These are phyloP conservation scores for Luperina nickerlii DNA, from an alignment of 2,888 invertebrate genomes.

Conservation along the genomic window DNA sequence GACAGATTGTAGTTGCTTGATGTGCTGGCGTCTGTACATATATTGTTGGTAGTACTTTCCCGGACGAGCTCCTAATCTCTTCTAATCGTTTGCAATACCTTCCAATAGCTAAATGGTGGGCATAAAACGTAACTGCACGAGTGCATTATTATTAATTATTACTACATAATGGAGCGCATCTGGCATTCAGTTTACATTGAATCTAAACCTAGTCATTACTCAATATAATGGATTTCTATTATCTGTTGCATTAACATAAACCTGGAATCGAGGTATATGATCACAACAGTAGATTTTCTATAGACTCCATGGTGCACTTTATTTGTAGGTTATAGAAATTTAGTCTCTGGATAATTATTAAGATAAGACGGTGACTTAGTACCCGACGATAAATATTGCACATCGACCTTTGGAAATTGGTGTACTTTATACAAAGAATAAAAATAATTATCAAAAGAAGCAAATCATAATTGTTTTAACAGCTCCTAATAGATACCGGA, in stretches of 20 bases:
- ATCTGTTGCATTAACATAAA: slow-evolving; percentile 42
- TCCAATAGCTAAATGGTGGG: slow-evolving; percentile 8
- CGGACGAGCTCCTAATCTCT: neutral
- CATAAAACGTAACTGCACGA: slow-evolving; percentile 35
- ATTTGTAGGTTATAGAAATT: neutral
- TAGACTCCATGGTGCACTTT: neutral
- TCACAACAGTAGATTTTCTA: neutral
- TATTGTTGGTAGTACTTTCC: neutral
- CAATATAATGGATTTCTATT: slow-evolving; percentile 52
- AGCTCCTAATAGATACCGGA: no score
- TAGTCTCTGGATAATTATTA: neutral
- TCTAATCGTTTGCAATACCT: slow-evolving; percentile 10
- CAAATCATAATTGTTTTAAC: no score
- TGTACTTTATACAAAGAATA: no score
- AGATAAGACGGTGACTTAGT: neutral
- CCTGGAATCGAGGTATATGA: neutral
- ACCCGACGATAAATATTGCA: no score
- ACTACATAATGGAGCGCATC: slow-evolving; percentile 45
- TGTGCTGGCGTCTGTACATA: no score
- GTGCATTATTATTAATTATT: slow-evolving; percentile 36
- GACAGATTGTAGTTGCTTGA: no score
- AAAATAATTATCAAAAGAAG: no score
- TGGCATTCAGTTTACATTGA: slow-evolving; percentile 49
- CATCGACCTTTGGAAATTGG: no score
- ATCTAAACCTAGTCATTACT: slow-evolving; percentile 48